phyloP scores from a whole-genome alignment of 2,113 vertebrate genomes.

The Odocoileus hemionus region DNA sequence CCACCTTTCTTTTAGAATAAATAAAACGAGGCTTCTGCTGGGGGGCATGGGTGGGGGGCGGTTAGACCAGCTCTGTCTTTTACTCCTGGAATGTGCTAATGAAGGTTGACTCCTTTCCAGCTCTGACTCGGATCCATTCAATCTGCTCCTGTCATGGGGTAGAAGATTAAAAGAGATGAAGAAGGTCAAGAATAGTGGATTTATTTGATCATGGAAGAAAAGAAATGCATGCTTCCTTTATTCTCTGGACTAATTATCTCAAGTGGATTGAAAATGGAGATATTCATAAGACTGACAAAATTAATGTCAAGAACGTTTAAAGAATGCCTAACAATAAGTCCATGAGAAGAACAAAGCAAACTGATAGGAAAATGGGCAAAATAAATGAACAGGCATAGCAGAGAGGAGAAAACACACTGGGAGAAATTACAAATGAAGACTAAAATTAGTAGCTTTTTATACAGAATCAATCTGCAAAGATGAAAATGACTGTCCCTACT shows the following conservation, averaged over 20 bases:
- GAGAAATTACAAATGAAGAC: neutral
- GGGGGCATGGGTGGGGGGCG: neutral
- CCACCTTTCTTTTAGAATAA: neutral
- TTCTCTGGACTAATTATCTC: conserved; percentile 45
- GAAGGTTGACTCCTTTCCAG: neutral
- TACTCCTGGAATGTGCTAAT: neutral
- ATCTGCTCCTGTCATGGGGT: neutral
- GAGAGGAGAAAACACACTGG: neutral
- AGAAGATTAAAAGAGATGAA: conserved; percentile 43
- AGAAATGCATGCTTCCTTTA: conserved; percentile 40
- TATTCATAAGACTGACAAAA: conserved; percentile 50
- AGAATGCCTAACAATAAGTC: conserved; percentile 20
- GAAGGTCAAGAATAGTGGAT: conserved; percentile 24
- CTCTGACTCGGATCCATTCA: neutral
- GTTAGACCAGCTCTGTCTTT: neutral
- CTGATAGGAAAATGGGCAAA: neutral
- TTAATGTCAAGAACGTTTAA: conserved; percentile 31
- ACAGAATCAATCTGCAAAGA: neutral
- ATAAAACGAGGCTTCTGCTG: neutral
- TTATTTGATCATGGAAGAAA: conserved; percentile 57
- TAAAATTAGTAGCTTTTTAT: neutral
- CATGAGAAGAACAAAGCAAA: neutral
- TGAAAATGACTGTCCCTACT: neutral
- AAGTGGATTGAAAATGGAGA: conserved; percentile 44
- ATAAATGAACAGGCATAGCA: neutral